These are phyloP conservation scores for Puntigrus tetrazona DNA, from an alignment of 2,113 vertebrate genomes.

Conservation along the genomic window DNA sequence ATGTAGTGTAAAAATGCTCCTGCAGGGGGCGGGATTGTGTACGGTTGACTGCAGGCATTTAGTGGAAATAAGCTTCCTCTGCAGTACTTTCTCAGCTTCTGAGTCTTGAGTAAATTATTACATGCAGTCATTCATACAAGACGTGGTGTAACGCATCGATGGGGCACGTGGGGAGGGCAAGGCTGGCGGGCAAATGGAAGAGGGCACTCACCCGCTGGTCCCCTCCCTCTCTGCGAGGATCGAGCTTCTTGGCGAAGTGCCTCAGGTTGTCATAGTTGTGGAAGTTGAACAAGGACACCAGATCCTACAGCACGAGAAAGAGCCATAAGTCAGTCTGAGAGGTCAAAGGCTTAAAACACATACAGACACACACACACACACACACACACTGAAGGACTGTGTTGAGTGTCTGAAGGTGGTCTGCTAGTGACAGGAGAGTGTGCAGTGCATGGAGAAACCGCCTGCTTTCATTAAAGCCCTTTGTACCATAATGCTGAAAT, in stretches of 20 bases:
- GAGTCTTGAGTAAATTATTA: background rate
- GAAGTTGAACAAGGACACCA: slow-evolving; percentile 96
- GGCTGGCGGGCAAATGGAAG: slow-evolving; percentile 20
- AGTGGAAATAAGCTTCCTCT: slow-evolving; percentile 4
- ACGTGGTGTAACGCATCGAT: slow-evolving; percentile 36
- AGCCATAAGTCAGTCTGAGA: background rate
- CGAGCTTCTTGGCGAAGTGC: slow-evolving; percentile 97
- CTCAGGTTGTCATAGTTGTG: slow-evolving; percentile 99
- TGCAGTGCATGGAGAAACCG: background rate
- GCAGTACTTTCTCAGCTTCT: background rate
- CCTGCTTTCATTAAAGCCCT: background rate
- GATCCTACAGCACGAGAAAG: slow-evolving; percentile 79
- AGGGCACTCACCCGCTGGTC: slow-evolving; percentile 92
- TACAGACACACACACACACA: no score
- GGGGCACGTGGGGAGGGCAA: slow-evolving; percentile 32
- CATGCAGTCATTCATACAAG: slow-evolving; percentile 32
- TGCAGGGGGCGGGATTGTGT: background rate
- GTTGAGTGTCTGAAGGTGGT: background rate
- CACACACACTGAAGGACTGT: background rate
- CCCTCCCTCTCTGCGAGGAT: slow-evolving; percentile 95
- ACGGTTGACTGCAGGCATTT: background rate
- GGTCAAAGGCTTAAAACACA: background rate
- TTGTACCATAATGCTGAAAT: background rate
- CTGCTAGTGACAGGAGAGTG: background rate
- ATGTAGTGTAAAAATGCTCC: slow-evolving; percentile 19